phyloP scores from a whole-genome alignment of 1,140 invertebrate genomes.

The Oscheius sp. region DNA sequence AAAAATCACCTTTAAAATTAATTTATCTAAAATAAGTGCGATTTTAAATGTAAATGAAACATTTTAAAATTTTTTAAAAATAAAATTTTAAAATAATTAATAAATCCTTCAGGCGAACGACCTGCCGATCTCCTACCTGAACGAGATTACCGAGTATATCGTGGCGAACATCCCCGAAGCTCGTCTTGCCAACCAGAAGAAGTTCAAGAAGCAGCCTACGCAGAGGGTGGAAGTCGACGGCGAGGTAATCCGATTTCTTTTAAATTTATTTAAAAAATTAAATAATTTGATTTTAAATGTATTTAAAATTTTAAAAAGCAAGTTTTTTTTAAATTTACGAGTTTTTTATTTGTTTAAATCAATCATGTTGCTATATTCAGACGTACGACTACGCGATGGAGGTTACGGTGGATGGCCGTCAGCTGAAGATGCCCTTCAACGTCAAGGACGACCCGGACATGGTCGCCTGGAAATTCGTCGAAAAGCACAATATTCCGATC shows the following conservation, averaged over 20 bases:
- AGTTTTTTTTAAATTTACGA: too few relatives aligned
- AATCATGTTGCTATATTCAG: constrained; percentile 62
- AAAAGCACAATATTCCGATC: constrained; percentile 71
- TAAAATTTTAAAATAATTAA: neutral
- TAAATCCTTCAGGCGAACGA: constrained; percentile 38
- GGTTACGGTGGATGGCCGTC: constrained; percentile 77
- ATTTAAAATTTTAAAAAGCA: too few relatives aligned
- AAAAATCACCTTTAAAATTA: neutral
- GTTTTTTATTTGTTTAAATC: too few relatives aligned
- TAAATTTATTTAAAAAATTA: constrained; percentile 20
- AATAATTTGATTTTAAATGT: neutral
- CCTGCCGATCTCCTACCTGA: constrained; percentile 38
- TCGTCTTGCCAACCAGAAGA: constrained; percentile 7
- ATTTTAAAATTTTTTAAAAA: neutral
- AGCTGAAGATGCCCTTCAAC: constrained; percentile 88
- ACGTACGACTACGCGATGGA: constrained; percentile 93
- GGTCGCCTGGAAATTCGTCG: constrained; percentile 70
- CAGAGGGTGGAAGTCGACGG: constrained; percentile 25
- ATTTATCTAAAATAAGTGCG: neutral
- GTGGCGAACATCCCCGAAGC: constrained; percentile 45
- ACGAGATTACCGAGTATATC: constrained; percentile 48
- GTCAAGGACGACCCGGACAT: constrained; percentile 70
- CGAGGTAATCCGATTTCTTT: too few relatives aligned
- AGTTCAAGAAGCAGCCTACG: constrained; percentile 20
- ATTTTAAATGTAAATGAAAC: neutral